phyloP scores from a whole-genome alignment of 2,888 invertebrate species.

The Drosophila subquinaria region DNA sequence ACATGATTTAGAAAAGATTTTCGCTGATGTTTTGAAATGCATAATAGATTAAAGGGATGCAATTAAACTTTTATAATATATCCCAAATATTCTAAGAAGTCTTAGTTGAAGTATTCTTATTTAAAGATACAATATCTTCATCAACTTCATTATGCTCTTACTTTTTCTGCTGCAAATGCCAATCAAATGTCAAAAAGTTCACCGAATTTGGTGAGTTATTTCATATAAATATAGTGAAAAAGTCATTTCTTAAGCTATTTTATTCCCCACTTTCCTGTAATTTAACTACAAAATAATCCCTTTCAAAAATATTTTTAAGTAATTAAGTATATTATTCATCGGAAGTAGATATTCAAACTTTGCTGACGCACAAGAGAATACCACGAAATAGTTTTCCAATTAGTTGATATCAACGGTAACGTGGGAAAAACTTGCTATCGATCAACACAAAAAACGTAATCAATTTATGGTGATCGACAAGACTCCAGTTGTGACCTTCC shows the following conservation, averaged over 20 bases:
- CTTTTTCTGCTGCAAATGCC: too few relatives aligned
- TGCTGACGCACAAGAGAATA: conserved; percentile 3
- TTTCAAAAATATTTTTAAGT: not conserved
- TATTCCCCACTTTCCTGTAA: not conserved
- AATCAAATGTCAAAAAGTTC: too few relatives aligned
- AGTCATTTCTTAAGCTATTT: not conserved
- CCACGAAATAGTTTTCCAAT: conserved; percentile 3
- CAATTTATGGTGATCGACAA: conserved; percentile 8
- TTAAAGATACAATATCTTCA: too few relatives aligned
- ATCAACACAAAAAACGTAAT: conserved; percentile 14
- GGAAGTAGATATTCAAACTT: not conserved
- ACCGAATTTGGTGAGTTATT: too few relatives aligned
- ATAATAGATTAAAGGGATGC: not conserved
- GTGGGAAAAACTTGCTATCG: conserved; percentile 22
- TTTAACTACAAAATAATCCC: not conserved
- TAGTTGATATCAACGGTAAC: conserved; percentile 8
- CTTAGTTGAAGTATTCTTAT: too few relatives aligned
- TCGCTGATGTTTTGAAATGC: not conserved
- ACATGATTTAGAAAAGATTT: not conserved
- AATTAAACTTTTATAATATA: not conserved
- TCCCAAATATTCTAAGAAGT: too few relatives aligned
- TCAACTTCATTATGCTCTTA: too few relatives aligned
- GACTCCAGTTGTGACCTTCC: conserved; percentile 17
- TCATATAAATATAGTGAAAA: too few relatives aligned
- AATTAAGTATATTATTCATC: not conserved